A percentile compares a stretch with the other conserved stretches of the same genome.
Evolutionary conservation across 2,797 vertebrate species (phyloP).

Genomic region (Vultur gryphus): DNA sequence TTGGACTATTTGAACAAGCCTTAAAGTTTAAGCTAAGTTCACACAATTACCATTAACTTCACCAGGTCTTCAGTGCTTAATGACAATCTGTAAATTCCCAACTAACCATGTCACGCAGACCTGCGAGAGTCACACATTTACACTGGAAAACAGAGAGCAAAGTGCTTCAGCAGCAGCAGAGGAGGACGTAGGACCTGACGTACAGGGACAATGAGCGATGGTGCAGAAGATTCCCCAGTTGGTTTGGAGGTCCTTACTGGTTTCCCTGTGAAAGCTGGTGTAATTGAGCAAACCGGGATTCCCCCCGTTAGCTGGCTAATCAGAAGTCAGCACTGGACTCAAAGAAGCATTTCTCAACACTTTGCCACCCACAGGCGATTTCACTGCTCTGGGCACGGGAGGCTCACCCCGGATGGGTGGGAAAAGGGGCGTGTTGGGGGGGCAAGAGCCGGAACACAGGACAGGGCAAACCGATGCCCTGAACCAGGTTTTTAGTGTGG

Average conservation of each 20-base stretch:
- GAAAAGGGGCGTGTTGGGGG: not conserved
- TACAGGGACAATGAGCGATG: not conserved
- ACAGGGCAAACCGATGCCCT: not conserved
- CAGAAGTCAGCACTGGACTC: not conserved
- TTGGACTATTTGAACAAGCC: not conserved
- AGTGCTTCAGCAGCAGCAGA: not conserved
- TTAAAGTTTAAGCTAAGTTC: not conserved
- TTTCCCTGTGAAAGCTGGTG: not conserved
- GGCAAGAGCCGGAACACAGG: not conserved
- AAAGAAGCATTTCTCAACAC: not conserved
- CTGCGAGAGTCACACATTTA: not conserved
- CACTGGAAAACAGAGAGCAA: not conserved
- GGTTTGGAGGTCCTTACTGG: not conserved
- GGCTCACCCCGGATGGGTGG: not conserved
- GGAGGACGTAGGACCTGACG: accelerated
- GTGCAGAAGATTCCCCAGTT: not conserved
- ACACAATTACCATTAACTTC: not conserved
- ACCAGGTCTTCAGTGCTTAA: too few relatives aligned
- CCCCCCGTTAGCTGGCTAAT: not conserved
- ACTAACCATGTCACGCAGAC: too few relatives aligned
- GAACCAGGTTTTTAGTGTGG: not conserved
- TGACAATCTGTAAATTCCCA: not conserved
- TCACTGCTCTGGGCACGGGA: not conserved
- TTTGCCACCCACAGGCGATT: not conserved
- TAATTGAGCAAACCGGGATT: not conserved